These are phyloP conservation scores for Drosophila saltans DNA, from an alignment of 1,140 invertebrate genomes.

Conservation along the genomic window DNA sequence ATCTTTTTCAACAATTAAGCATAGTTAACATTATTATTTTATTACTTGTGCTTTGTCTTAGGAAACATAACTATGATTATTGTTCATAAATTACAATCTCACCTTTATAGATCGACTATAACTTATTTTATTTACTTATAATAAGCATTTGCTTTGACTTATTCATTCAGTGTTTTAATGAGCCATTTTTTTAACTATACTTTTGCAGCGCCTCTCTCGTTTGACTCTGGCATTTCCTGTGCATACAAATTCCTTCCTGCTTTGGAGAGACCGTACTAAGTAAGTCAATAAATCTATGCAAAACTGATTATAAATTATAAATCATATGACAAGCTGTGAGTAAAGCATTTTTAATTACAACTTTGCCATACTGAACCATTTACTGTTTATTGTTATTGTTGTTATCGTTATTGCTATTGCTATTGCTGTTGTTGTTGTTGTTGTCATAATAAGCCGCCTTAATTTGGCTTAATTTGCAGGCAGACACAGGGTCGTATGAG, in stretches of 20 bases:
- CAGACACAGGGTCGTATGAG: conserved; percentile 78
- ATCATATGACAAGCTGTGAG: conserved; percentile 65
- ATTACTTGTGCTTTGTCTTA: not conserved
- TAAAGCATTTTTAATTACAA: conserved; percentile 67
- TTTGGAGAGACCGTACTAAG: conserved; percentile 26
- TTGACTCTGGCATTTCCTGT: conserved; percentile 63
- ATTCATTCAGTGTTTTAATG: conserved; percentile 64
- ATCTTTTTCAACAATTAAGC: too few relatives aligned
- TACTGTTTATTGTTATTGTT: conserved; percentile 25
- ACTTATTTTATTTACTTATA: conserved; percentile 48
- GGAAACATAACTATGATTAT: too few relatives aligned
- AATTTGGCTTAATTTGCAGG: conserved; percentile 76
- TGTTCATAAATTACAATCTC: not conserved
- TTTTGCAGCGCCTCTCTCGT: conserved; percentile 36
- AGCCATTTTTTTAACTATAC: conserved; percentile 57
- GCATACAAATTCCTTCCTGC: conserved; percentile 62
- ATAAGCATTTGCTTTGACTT: conserved; percentile 72
- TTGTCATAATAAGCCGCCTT: conserved; percentile 67
- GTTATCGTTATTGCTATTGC: conserved; percentile 16
- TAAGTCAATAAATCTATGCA: conserved; percentile 75
- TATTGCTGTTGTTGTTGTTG: conserved; percentile 19
- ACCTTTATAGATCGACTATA: not conserved
- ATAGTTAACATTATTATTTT: not conserved
- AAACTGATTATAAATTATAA: conserved; percentile 77
- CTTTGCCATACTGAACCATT: conserved; percentile 43